Conservation (phyloP, 2,888 invertebrate species). For the Campopleginae sp. region DNA sequence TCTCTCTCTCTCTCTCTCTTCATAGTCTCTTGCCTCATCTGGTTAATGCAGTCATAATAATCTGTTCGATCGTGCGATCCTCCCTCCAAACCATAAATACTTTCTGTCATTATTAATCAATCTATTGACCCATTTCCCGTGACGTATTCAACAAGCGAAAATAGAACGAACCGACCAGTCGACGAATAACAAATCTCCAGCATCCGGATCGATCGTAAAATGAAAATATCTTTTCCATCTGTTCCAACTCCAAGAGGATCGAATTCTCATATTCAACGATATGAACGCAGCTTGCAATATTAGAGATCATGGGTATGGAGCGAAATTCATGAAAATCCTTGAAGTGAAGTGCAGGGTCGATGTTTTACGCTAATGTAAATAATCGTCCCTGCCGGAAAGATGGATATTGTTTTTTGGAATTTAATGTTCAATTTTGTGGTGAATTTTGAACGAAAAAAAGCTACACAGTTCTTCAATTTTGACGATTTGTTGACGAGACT, state of each 20-base stretch:
- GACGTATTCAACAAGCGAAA: background rate
- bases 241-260: no score
- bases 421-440: background rate
- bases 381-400: no score
- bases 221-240: background rate
- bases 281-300: no score
- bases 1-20: slow-evolving; percentile 4
- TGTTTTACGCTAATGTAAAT: no score
- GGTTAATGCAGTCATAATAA: slow-evolving; percentile 25
- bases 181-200: slow-evolving; percentile 6
- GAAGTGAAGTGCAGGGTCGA: no score
- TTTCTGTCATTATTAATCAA: slow-evolving; percentile 21
- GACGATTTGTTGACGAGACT: background rate
- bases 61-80: slow-evolving; percentile 22
- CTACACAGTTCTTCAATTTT: background rate
- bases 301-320: no score
- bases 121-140: slow-evolving; percentile 17
- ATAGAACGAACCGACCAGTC: background rate
- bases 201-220: background rate
- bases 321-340: no score
- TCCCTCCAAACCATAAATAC: background rate
- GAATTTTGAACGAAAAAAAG: background rate
- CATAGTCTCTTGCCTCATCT: slow-evolving; percentile 39
- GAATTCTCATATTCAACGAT: no score
- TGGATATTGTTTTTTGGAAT: no score